Percentiles rank a stretch among this genome's conserved stretches.
phyloP scores from a whole-genome alignment of 2,888 invertebrate species.

The Scrobipalpa atriplicella region DNA sequence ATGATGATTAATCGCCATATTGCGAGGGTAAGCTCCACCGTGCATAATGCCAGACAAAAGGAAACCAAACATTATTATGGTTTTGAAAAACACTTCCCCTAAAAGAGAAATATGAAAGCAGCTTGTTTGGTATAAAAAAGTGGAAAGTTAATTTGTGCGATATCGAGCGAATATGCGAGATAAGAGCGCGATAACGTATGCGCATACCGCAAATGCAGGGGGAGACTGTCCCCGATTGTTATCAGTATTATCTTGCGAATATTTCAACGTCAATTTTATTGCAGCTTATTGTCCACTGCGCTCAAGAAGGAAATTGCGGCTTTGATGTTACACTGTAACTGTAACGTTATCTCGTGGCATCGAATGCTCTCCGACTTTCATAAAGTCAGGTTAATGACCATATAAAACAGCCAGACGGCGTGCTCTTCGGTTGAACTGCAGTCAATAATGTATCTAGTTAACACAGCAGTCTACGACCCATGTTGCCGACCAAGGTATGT shows the following conservation, averaged over 20 bases:
- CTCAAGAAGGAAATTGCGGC: neutral
- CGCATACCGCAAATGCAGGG: conserved; percentile 32
- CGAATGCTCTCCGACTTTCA: conserved; percentile 15
- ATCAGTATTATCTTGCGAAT: conserved; percentile 32
- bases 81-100: neutral
- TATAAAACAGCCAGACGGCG: conserved; percentile 43
- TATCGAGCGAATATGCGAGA: conserved; percentile 34
- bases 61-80: neutral
- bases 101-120: neutral
- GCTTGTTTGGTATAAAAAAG: conserved; percentile 4
- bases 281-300: conserved; percentile 11
- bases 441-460: neutral
- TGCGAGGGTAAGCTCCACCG: conserved; percentile 8
- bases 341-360: conserved; percentile 1
- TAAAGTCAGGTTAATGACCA: conserved; percentile 50
- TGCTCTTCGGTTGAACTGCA: neutral
- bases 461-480: neutral
- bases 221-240: conserved; percentile 33
- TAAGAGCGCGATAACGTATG: conserved; percentile 35
- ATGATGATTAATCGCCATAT: conserved; percentile 42
- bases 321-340: neutral
- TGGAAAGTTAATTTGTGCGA: conserved; percentile 31
- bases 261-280: conserved; percentile 9
- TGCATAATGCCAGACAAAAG: neutral
- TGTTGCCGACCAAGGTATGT: too few species aligned